These are phyloP conservation scores for Heteractis magnifica DNA, from an alignment of 92 coral and sea anemone genomes.

Conservation along the genomic window DNA sequence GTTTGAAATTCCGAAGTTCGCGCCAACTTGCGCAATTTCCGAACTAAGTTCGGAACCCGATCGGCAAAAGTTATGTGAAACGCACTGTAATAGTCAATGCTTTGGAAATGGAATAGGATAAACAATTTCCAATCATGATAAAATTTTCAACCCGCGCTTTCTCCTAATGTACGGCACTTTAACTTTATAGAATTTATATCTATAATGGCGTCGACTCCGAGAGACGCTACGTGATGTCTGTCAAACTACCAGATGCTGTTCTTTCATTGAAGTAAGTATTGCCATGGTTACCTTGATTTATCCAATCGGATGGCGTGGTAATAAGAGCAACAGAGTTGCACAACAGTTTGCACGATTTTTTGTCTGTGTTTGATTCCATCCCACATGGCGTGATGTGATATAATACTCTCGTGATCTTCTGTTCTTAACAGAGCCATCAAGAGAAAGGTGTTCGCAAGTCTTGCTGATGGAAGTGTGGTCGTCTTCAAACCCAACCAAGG, in stretches of 20 bases:
- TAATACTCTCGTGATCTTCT: not conserved
- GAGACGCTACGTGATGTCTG: constrained; percentile 91
- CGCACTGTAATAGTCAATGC: too few species aligned
- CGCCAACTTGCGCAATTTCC: too few species aligned
- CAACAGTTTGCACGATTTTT: not conserved
- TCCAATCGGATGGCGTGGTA: not conserved
- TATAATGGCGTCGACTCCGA: constrained; percentile 77
- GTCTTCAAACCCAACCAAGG: constrained; percentile 89
- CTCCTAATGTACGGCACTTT: not conserved
- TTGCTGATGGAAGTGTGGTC: constrained; percentile 90
- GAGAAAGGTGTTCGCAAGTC: constrained; percentile 80
- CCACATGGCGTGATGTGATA: not conserved
- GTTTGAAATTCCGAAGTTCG: too few species aligned
- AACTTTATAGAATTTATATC: constrained; percentile 67
- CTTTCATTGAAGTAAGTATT: constrained; percentile 73
- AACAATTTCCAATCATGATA: too few species aligned
- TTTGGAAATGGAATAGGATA: too few species aligned
- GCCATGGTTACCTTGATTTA: not conserved
- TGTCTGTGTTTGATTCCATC: not conserved
- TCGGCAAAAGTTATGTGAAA: too few species aligned
- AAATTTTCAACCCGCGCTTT: too few species aligned
- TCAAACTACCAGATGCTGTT: constrained; percentile 87
- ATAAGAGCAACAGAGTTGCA: not conserved
- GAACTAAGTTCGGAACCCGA: too few species aligned
- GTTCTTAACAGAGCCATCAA: constrained; percentile 56